Evolutionary conservation across 2,113 vertebrate genomes (phyloP).

Genomic region (Phalacrocorax brasilianus): DNA sequence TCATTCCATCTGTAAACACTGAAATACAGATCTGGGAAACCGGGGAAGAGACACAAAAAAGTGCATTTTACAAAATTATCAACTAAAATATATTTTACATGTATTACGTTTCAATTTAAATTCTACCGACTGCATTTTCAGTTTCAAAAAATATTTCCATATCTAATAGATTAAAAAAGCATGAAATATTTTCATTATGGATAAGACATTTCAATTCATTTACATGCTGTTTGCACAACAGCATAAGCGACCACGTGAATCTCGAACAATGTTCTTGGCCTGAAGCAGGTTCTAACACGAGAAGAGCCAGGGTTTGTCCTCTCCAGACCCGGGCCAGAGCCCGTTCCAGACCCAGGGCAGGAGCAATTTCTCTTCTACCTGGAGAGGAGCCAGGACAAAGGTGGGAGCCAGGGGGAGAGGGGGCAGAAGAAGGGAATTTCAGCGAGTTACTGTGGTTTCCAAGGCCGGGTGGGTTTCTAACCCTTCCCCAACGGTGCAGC

Average conservation of each 20-base stretch:
- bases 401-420: background rate
- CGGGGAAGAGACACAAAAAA: slow-evolving; percentile 83
- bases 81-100: slow-evolving; percentile 88
- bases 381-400: background rate
- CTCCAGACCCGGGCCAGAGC: background rate
- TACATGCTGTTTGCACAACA: slow-evolving; percentile 67
- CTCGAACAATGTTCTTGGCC: slow-evolving; percentile 31
- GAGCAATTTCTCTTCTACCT: background rate
- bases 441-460: background rate
- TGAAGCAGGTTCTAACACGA: slow-evolving; percentile 31
- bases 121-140: slow-evolving; percentile 81
- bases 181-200: slow-evolving; percentile 72
- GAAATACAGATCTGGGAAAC: slow-evolving; percentile 85
- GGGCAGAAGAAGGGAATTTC: background rate
- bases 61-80: slow-evolving; percentile 88
- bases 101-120: slow-evolving; percentile 81
- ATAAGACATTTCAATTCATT: slow-evolving; percentile 65
- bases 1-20: slow-evolving; percentile 85
- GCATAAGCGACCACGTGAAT: slow-evolving; percentile 53
- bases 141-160: slow-evolving; percentile 84
- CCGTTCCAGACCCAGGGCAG: background rate
- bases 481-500: background rate
- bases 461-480: background rate
- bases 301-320: background rate
- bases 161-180: slow-evolving; percentile 85